A percentile compares a stretch with the other conserved stretches of the same genome.
Conservation (phyloP, 2,113 vertebrate genomes). For the Hydropotes inermis region DNA sequence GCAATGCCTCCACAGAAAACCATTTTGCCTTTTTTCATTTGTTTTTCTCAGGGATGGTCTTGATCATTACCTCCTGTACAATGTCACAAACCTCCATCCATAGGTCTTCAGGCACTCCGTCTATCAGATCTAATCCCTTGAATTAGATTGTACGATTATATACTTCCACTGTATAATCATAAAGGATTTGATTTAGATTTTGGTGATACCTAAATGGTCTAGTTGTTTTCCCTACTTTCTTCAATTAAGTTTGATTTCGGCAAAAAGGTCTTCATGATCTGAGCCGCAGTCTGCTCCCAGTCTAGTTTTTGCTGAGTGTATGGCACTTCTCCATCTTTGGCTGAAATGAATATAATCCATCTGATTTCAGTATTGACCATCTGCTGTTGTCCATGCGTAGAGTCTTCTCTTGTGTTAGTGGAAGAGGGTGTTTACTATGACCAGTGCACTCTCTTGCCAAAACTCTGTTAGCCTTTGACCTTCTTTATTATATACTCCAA, state of each 20-base stretch:
- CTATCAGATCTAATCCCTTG: background rate
- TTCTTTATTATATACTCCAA: background rate
- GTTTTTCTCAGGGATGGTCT: background rate
- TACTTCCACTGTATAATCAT: background rate
- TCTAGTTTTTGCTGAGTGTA: background rate
- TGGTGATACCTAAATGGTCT: background rate
- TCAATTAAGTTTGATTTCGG: background rate
- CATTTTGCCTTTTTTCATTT: background rate
- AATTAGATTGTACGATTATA: background rate
- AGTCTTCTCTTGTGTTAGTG: background rate
- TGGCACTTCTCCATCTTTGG: background rate
- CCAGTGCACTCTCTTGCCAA: background rate
- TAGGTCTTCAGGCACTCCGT: background rate
- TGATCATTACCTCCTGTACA: background rate
- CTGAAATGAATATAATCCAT: background rate
- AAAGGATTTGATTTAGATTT: background rate
- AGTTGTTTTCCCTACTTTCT: background rate
- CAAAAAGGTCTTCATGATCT: background rate
- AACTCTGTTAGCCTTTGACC: background rate
- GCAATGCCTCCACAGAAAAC: background rate
- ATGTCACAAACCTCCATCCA: accelerated
- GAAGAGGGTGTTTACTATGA: background rate
- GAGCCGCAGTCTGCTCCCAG: background rate
- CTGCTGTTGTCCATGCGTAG: background rate
- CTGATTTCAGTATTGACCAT: background rate